Base-by-base conservation (phyloP, 2,113 vertebrate genomes). In the Cyprinodon tularosa region DNA sequence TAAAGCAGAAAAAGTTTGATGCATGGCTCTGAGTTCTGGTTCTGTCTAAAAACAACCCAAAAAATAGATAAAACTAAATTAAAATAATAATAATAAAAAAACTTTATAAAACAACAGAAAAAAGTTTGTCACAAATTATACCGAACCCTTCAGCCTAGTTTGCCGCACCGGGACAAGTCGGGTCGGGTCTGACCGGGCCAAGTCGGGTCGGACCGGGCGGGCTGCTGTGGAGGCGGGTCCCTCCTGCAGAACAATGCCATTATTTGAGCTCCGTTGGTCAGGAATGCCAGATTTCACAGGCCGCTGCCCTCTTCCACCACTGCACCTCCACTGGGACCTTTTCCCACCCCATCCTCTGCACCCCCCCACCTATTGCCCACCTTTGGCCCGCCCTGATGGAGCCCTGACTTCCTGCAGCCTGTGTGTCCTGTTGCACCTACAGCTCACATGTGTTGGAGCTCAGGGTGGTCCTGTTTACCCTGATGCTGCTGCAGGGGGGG, bases 271-370 rank as follows among this genome's bases (percentile, higher is more conserved):
- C 94, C 95, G 95, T 93, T 95, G 96, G 92, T 92, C 93, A 96
- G 95, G 96, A 97, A 97, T 97, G 95, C 92, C 91, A 94, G 94
- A 96, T 97, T 96, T 96, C 92, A 96, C 95, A 95, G 94, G 90
- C 94, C 92, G 91, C 89, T 96, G 94, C 93, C 86, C 90, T 92
- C 91, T 90, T 92, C 91, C 86, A 91, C 90, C 75, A 91, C 92
- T 93, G 90, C 92, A 88, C 92, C 94, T 94, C 92, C 91, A 91
- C 83, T n/a, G 50, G n/a, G 50, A 74, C 78, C 83, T 86, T 68
- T 81, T 83, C 84, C 77, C 84, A 79, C 61, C 76, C 62, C 5
- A 29, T 72, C 38, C 67, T 45, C 70, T 65, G 59, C 22, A 69
- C 61, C 3, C 59, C 50, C 17, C 50, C 1, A 8, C 61, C 13